Evolutionary conservation across 1,140 invertebrate species (phyloP), one percentile per base, ranked within the genome.

Genomic region (Helicoverpa armigera): DNA sequence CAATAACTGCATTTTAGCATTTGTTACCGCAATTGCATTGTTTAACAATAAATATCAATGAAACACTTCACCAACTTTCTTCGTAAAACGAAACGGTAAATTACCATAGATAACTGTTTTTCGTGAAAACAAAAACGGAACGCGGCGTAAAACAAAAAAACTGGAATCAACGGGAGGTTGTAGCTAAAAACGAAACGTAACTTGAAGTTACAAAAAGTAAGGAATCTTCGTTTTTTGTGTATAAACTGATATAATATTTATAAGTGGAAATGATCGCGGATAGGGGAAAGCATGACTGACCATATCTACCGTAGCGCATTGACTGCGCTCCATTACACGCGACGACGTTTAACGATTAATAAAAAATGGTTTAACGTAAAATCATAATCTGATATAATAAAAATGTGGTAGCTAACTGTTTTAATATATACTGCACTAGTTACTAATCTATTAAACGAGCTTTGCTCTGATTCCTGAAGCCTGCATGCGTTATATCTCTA

Each of bases 251-350:
- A 73, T 73, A 56, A 58, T 73, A 73, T 73, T 58, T 73, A 73
- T 76, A 76, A 76, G 60, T 76, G 58, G 54, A 74, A 67, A 72
- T 84, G 81, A 69, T 83, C 83, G 81, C 78, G 69, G 65, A 77
- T 75, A 75, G 86, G 85, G 83, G 88, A 92, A 91, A 92, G 91
- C 91, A 92, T 91, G 89, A 89, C 89, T 60, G 79, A 87, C 81
- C 87, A 84, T 67, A 58, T 16, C 18, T 77, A 83, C 72, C 80
- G 75, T 51, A 84, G 84, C 81, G 69, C 86, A 87, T 89, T 89
- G 86, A 79, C 65, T 74, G 23, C 84, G 90, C 83, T 89, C 83
- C 83, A 91, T 86, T 89, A 88, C 74, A 85, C 80, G 53, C 18
- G 13, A 65, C 29, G 50, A 65, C 4, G 23, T 9, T 43, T 43